Evolutionary conservation across 2,888 invertebrate genomes (phyloP).

Genomic region (Netelia fuscicornis): DNA sequence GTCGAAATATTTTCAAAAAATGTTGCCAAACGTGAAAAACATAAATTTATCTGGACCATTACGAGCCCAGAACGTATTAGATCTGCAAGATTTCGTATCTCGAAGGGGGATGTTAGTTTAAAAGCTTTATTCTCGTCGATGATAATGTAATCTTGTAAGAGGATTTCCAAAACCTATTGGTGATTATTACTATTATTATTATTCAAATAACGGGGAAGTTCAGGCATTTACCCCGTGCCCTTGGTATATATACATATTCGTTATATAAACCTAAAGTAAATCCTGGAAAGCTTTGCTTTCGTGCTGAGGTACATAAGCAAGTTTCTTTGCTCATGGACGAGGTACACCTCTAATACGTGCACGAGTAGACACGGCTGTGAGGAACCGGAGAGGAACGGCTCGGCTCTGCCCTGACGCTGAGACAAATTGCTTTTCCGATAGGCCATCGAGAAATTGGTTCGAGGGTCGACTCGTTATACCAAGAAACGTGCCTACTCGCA

Average conservation of each 20-base stretch:
- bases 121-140: constrained; percentile 17
- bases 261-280: constrained; percentile 17
- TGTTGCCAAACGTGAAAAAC: neutral
- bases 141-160: constrained; percentile 34
- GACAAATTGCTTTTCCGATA: constrained; percentile 68
- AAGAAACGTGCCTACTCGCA: constrained; percentile 55
- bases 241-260: neutral
- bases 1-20: neutral
- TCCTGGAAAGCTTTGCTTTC: constrained; percentile 15
- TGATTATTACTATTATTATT: constrained; percentile 17
- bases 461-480: constrained; percentile 53
- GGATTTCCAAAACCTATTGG: constrained; percentile 13
- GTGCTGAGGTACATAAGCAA: neutral
- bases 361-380: constrained; percentile 13
- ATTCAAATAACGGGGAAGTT: constrained; percentile 26
- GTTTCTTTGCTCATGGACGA: neutral
- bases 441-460: constrained; percentile 61
- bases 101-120: neutral
- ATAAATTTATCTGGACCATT: neutral
- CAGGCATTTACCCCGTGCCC: neutral
- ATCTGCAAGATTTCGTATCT: neutral
- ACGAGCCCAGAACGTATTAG: neutral
- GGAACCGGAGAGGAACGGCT: constrained; percentile 32
- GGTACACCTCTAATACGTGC: neutral
- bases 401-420: constrained; percentile 39